Evolutionary conservation across 2,888 invertebrate species (phyloP).

Genomic region (Megastigmus dorsalis): DNA sequence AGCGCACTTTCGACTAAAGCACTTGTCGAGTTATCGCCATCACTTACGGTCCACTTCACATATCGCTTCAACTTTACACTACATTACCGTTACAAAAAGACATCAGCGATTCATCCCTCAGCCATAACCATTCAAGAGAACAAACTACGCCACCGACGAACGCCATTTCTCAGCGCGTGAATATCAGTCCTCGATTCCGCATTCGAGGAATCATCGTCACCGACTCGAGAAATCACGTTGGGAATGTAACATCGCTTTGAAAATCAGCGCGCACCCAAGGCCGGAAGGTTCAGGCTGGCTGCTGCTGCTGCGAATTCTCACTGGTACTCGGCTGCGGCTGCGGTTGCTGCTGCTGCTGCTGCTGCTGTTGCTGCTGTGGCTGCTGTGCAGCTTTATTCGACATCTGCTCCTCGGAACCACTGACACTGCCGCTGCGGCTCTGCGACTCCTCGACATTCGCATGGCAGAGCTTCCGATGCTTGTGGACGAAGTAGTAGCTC

Average conservation of each 20-base stretch:
- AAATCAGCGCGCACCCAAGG: constrained; percentile 47
- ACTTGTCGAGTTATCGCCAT: no score
- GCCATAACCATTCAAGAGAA: no score
- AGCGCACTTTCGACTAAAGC: no score
- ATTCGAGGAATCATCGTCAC: no score
- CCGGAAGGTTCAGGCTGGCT: constrained; percentile 49
- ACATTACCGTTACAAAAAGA: no score
- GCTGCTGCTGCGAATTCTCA: constrained; percentile 48
- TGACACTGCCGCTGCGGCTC: not conserved
- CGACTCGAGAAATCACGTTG: no score
- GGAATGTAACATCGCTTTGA: not conserved
- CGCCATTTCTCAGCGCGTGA: no score
- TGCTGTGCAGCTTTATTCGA: constrained; percentile 43
- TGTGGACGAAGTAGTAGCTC: constrained; percentile 95
- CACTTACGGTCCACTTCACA: no score
- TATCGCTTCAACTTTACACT: no score
- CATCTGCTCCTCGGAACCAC: constrained; percentile 45
- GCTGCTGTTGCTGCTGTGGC: constrained; percentile 60
- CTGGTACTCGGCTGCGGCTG: constrained; percentile 68
- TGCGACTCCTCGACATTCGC: constrained; percentile 75
- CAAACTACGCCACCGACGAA: no score
- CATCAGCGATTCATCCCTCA: no score
- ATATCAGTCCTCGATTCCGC: no score
- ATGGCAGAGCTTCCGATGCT: constrained; percentile 91
- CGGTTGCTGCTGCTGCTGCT: not conserved